phyloP scores from a whole-genome alignment of 2,797 vertebrate species.

The Phyllotis vaccarum region DNA sequence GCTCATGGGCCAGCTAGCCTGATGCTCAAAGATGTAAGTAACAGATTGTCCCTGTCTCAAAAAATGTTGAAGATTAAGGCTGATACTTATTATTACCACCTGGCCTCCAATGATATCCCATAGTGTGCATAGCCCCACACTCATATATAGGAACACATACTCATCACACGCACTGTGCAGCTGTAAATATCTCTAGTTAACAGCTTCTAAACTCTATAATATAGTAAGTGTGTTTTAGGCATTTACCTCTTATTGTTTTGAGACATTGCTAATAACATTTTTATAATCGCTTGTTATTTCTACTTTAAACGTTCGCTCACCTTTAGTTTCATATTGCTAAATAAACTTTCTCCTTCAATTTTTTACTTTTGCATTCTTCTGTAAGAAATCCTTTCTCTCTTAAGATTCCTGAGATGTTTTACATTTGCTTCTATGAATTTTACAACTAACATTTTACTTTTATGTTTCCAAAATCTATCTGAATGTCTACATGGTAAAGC shows the following conservation, averaged over 20 bases:
- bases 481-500: neutral
- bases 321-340: neutral
- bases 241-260: neutral
- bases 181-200: neutral
- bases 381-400: neutral
- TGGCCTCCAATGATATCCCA: neutral
- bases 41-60: neutral
- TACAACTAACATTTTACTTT: neutral
- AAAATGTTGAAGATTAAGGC: neutral
- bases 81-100: neutral
- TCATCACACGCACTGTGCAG: neutral
- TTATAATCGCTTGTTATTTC: neutral
- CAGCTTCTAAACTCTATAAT: neutral
- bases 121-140: neutral
- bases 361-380: neutral
- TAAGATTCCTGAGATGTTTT: neutral
- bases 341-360: neutral
- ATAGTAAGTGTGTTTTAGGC: neutral
- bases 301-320: neutral
- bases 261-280: neutral
- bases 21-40: neutral
- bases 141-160: neutral
- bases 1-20: neutral
- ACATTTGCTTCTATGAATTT: constrained; percentile 8
- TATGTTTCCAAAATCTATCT: neutral